A percentile compares a stretch with the other conserved stretches of the same genome.
Conservation (phyloP, 2,797 vertebrate species). For the Pteropus rufus region DNA sequence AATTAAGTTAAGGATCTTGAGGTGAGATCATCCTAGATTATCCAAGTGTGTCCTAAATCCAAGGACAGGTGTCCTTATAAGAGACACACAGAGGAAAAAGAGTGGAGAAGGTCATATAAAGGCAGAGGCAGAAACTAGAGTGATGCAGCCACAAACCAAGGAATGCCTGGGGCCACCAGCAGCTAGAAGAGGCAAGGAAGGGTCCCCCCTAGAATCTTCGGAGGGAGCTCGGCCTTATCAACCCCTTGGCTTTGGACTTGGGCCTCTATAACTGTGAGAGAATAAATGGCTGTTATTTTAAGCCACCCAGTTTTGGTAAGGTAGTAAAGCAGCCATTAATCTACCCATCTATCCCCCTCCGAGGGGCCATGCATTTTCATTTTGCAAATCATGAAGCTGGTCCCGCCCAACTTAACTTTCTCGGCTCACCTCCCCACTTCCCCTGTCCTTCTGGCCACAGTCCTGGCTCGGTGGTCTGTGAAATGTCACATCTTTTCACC, state of each 20-base stretch:
- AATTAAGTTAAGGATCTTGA: background rate
- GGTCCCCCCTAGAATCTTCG: background rate
- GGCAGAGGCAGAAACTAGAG: background rate
- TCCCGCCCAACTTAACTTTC: background rate
- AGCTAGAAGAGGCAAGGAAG: background rate
- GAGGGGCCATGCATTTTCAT: background rate
- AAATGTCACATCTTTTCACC: background rate
- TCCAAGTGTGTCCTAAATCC: background rate
- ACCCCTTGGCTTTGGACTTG: background rate
- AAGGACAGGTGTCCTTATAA: background rate
- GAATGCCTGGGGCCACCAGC: background rate
- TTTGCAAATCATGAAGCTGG: background rate
- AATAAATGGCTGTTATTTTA: background rate
- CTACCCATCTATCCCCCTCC: background rate
- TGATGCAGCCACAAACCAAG: background rate
- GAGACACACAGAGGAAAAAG: background rate
- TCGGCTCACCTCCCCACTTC: accelerated
- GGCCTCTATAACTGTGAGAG: background rate
- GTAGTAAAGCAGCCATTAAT: background rate
- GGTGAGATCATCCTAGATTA: background rate
- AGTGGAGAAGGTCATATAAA: background rate
- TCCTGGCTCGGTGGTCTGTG: background rate
- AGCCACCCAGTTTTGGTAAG: background rate
- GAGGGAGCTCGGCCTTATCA: background rate
- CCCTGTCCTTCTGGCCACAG: background rate